These are phyloP conservation scores for Clarias gariepinus DNA, from an alignment of 2,113 vertebrate species.

Conservation along the genomic window DNA sequence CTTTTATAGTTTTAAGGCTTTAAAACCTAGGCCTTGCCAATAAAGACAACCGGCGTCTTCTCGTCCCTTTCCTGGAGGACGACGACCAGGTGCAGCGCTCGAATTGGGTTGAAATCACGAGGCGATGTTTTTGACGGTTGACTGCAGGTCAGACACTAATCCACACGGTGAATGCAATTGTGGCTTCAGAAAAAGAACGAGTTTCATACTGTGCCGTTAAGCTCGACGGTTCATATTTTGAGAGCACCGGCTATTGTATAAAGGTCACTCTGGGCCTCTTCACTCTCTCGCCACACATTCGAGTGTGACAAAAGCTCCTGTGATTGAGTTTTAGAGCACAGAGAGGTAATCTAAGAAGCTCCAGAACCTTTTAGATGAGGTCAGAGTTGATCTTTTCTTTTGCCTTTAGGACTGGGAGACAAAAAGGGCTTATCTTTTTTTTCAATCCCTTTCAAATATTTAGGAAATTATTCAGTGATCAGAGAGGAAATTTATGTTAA, in stretches of 20 bases:
- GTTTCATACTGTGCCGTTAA: conserved; percentile 47
- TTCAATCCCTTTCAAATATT: not conserved
- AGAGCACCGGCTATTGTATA: conserved; percentile 48
- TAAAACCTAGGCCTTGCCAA: not conserved
- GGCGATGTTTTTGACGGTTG: conserved; percentile 44
- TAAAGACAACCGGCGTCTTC: conserved; percentile 27
- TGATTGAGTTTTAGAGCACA: conserved; percentile 57
- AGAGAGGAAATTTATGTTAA: not conserved
- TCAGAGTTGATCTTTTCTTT: conserved; percentile 47
- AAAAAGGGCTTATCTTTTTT: conserved; percentile 13
- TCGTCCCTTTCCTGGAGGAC: conserved; percentile 17
- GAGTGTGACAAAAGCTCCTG: conserved; percentile 54
- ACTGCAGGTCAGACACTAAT: conserved; percentile 35
- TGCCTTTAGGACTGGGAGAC: not conserved
- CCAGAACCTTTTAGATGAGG: conserved; percentile 43
- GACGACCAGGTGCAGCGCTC: conserved; percentile 29
- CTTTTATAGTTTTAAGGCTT: too few species aligned
- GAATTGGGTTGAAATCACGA: conserved; percentile 36
- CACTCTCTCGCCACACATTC: conserved; percentile 28
- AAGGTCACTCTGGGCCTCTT: conserved; percentile 50
- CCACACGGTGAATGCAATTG: conserved; percentile 37
- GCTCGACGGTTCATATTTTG: conserved; percentile 47
- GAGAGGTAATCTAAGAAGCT: conserved; percentile 53
- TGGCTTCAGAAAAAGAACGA: conserved; percentile 34
- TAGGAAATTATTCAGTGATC: not conserved